Base-by-base conservation (phyloP, 2,888 invertebrate genomes). In the Hydraecia micacea region DNA sequence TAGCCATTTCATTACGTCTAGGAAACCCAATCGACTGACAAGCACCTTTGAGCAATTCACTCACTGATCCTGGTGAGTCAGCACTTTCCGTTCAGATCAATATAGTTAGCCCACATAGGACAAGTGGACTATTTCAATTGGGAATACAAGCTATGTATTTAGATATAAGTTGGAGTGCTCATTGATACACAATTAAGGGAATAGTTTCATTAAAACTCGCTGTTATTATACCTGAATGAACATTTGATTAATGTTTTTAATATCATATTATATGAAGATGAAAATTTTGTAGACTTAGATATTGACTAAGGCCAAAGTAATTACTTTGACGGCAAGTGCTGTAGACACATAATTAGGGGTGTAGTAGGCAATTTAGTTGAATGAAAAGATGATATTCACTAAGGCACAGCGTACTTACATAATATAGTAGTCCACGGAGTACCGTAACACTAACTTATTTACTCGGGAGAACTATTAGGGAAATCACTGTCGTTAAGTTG, bases 11-110 rank as follows among this genome's bases (percentile, higher is more conserved):
- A 89, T 89, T 88, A 90, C 80, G 87, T 85, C 79, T 88, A 86
- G 79, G 79, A 85, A 85, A 84, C 78, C 83, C 84, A 86, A 85
- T 89, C 87, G 86, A 68, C 82, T 80, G 83, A 83, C 85, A 83
- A 86, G 86, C 83, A 88, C 86, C 86, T 87, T 86, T 83, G 85
- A 86, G 88, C 88, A 86, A 90, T 91, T 89, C 90, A 89, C 90
- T 90, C 86, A 76, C 87, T 84, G 89, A 88, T 87, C 87, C 85
- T 88, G 86, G 85, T 90, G 91, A 90, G 88, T 76, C 82, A 83
- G 92, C 92, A 89, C 74, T 90, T 91, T 90, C 78, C 66, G 73
- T 52, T 67, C 78, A 81, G 88, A 90, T 91, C 91, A 89, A 81
- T 81, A 91, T 91, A 89, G 86, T 89, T 86, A 78, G 84, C 83